These are phyloP conservation scores for Bos javanicus DNA, from an alignment of 2,113 vertebrate species.

Conservation along the genomic window DNA sequence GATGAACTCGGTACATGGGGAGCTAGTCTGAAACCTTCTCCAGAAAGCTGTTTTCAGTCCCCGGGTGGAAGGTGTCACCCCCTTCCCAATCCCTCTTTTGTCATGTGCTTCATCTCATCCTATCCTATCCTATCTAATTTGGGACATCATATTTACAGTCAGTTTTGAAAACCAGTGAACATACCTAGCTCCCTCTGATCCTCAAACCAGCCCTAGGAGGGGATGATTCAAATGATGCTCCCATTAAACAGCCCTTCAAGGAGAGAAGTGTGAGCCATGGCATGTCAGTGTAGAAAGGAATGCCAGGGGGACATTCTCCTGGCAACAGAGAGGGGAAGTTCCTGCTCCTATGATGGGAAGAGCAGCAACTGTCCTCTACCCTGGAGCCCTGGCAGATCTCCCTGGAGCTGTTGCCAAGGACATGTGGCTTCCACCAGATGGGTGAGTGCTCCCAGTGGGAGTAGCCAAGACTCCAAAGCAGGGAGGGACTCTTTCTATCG, in stretches of 20 bases:
- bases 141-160: not conserved
- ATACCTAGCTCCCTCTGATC: not conserved
- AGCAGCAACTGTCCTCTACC: too few relatives aligned
- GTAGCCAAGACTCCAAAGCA: not conserved
- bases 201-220: not conserved
- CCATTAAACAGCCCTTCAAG: not conserved
- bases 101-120: not conserved
- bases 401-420: not conserved
- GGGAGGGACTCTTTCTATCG: not conserved
- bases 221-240: not conserved
- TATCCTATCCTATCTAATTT: not conserved
- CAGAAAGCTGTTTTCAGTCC: not conserved
- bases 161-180: not conserved
- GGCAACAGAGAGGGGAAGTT: not conserved
- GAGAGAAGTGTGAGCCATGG: not conserved
- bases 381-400: not conserved
- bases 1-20: not conserved
- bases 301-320: fast-evolving
- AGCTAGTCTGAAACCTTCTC: not conserved
- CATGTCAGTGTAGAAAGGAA: not conserved
- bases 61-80: not conserved
- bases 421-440: not conserved
- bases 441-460: not conserved
- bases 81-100: not conserved
- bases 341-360: too few relatives aligned